phyloP scores from a whole-genome alignment of 2,797 vertebrate species.

The Ptychadena robeensis region DNA sequence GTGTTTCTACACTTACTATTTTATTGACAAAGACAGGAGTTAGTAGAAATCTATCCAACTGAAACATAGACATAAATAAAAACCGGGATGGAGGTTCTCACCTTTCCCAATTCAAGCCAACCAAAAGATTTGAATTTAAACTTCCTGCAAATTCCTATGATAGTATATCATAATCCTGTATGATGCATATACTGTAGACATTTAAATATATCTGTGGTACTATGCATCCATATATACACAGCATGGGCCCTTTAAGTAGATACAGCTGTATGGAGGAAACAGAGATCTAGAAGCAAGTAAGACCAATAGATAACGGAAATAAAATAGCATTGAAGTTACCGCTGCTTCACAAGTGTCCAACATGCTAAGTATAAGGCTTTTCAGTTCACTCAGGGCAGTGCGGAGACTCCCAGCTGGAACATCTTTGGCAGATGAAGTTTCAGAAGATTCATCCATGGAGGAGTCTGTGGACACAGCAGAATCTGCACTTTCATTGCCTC shows the following conservation, averaged over 20 bases:
- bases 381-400: constrained; percentile 88
- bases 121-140: too few species aligned
- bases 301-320: background rate
- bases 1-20: too few species aligned
- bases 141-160: too few species aligned
- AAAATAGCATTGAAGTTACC: constrained; percentile 69
- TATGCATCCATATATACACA: background rate
- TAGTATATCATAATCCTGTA: too few species aligned
- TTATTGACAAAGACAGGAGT: too few species aligned
- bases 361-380: constrained; percentile 91
- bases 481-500: constrained; percentile 91
- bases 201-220: too few species aligned
- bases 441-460: constrained; percentile 96
- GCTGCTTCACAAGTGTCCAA: constrained; percentile 92
- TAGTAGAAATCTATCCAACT: too few species aligned
- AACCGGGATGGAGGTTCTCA: too few species aligned
- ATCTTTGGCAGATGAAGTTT: constrained; percentile 94
- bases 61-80: too few species aligned
- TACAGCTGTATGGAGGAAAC: background rate
- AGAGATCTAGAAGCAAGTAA: background rate
- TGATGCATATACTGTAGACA: too few species aligned
- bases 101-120: too few species aligned
- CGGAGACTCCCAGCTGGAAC: constrained; percentile 90
- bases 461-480: constrained; percentile 93
- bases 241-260: background rate